Percentiles rank a stretch among this genome's conserved stretches.
These are phyloP conservation scores for Zaprionus taronus DNA, from an alignment of 1,140 invertebrate species.

Conservation along the genomic window DNA sequence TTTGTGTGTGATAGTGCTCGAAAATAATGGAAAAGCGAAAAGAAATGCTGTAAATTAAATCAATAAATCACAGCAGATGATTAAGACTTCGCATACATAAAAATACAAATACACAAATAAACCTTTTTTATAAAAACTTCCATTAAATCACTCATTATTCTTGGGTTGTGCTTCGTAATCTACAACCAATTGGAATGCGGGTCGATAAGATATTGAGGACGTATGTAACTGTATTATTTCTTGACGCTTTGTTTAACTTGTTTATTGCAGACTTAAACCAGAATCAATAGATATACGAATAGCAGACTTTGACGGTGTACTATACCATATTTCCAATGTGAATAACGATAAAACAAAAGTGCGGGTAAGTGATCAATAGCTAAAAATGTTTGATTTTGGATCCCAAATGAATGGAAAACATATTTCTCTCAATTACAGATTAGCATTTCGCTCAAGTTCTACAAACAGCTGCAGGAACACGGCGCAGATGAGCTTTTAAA, in stretches of 20 bases:
- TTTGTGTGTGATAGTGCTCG: slow-evolving; percentile 52
- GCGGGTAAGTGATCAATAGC: slow-evolving; percentile 89
- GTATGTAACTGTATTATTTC: slow-evolving; percentile 11
- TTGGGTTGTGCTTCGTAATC: slow-evolving; percentile 20
- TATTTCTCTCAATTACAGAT: slow-evolving; percentile 87
- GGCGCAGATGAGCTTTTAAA: slow-evolving; percentile 98
- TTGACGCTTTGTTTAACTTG: slow-evolving; percentile 12
- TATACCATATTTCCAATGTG: slow-evolving; percentile 99
- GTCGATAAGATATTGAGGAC: slow-evolving; percentile 57
- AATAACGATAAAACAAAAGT: slow-evolving; percentile 98
- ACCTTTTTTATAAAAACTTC: not conserved
- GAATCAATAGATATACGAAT: slow-evolving; percentile 97
- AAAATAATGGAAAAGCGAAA: not conserved
- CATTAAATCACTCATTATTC: slow-evolving; percentile 18
- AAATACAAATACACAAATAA: not conserved
- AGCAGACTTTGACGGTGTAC: slow-evolving; percentile 99
- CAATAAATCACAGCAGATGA: not conserved
- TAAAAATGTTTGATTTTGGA: not conserved
- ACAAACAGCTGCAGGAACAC: slow-evolving; percentile 98
- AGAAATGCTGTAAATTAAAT: not conserved
- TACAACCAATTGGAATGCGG: slow-evolving; percentile 5
- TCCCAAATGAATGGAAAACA: not conserved
- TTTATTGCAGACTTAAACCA: slow-evolving; percentile 92
- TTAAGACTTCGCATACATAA: not conserved
- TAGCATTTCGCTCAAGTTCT: slow-evolving; percentile 99